Percentiles rank a stretch among this genome's conserved stretches.
Evolutionary conservation across 2,888 invertebrate genomes (phyloP).

Genomic region (Tethea ocularis): DNA sequence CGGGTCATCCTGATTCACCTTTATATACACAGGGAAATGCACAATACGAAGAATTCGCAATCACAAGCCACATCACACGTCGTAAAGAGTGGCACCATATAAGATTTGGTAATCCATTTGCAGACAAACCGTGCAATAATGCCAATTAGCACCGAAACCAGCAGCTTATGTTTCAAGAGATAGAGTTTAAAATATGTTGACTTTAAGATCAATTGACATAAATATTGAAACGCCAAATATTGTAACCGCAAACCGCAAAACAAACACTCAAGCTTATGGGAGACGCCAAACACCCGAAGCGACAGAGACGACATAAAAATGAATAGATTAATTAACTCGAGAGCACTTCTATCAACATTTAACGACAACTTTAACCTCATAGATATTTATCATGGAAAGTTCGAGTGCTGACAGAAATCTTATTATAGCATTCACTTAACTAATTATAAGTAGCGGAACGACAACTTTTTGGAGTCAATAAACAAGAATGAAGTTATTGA

Average conservation of each 20-base stretch:
- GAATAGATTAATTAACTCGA: slow-evolving; percentile 50
- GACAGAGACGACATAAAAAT: slow-evolving; percentile 32
- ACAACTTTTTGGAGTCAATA: background rate
- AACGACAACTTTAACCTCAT: slow-evolving; percentile 25
- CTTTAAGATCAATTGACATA: slow-evolving; percentile 15
- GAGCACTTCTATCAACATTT: slow-evolving; percentile 39
- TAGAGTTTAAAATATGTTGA: slow-evolving; percentile 1
- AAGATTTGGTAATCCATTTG: slow-evolving; percentile 21
- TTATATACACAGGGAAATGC: slow-evolving; percentile 33
- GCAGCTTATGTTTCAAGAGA: background rate
- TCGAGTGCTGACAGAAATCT: background rate
- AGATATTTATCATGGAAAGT: background rate
- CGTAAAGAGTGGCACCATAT: slow-evolving; percentile 34
- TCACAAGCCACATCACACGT: slow-evolving; percentile 45
- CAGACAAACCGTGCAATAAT: slow-evolving; percentile 11
- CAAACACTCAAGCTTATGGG: slow-evolving; percentile 43
- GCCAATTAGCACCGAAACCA: background rate
- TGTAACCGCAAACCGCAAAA: slow-evolving; percentile 30
- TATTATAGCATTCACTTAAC: background rate
- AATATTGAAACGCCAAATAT: slow-evolving; percentile 16
- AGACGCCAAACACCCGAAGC: slow-evolving; percentile 30
- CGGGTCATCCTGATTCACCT: slow-evolving; percentile 51
- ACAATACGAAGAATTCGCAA: slow-evolving; percentile 45
- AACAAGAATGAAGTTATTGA: background rate
- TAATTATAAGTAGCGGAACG: background rate